Conservation (phyloP, 2,888 invertebrate species). For the Dastarcus helophoroides region DNA sequence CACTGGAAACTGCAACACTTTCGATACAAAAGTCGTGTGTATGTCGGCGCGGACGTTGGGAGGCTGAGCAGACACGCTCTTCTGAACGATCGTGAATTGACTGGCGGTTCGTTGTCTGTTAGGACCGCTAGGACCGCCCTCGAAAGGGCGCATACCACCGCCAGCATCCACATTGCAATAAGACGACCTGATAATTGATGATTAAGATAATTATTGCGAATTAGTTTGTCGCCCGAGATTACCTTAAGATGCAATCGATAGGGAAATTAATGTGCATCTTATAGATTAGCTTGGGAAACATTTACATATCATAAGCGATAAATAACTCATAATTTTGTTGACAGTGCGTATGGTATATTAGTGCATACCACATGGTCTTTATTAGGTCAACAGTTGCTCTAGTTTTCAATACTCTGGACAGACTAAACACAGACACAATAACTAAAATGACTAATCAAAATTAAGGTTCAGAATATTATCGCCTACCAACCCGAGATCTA, state of each 20-base stretch:
- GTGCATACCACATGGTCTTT: no score
- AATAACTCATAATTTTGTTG: no score
- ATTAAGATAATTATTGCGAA: slow-evolving; percentile 33
- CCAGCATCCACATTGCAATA: slow-evolving; percentile 14
- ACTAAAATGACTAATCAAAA: no score
- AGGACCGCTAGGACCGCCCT: slow-evolving; percentile 27
- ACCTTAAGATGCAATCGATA: slow-evolving; percentile 13
- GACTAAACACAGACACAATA: no score
- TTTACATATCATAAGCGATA: no score
- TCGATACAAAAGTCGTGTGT: neutral
- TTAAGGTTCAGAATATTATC: no score
- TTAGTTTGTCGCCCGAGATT: slow-evolving; percentile 30
- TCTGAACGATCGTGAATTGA: slow-evolving; percentile 29
- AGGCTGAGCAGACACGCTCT: slow-evolving; percentile 20
- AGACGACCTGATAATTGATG: slow-evolving; percentile 26
- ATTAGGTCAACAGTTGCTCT: no score
- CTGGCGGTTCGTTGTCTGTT: slow-evolving; percentile 36
- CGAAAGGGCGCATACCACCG: slow-evolving; percentile 31
- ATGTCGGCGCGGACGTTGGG: slow-evolving; percentile 11
- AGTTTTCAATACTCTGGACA: no score
- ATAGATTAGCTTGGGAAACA: no score
- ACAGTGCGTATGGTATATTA: no score
- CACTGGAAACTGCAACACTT: neutral
- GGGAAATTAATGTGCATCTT: no score
- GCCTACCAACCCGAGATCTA: no score